Conservation (phyloP, 1,140 invertebrate genomes). For the Brachionus rotundiformis region DNA sequence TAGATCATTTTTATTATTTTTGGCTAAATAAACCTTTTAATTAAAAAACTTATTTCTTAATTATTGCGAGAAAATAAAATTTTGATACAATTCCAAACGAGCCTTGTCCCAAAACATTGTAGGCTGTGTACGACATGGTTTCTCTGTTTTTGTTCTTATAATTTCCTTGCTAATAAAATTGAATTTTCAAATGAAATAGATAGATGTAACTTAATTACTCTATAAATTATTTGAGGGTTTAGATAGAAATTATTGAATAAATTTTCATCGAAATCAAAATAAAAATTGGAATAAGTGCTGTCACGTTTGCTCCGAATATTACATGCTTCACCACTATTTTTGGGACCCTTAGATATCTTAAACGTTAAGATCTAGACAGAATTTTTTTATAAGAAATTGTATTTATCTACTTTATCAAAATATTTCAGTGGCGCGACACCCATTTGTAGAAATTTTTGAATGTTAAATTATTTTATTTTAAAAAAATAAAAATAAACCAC, state of each 20-base stretch:
- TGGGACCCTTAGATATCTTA: not conserved
- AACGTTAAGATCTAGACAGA: not conserved
- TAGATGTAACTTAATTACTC: too few relatives aligned
- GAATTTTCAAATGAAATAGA: not conserved
- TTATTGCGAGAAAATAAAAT: not conserved
- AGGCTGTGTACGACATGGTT: not conserved
- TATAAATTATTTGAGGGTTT: not conserved
- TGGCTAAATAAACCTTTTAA: slow-evolving; percentile 51
- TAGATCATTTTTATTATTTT: slow-evolving; percentile 46
- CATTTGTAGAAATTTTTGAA: not conserved
- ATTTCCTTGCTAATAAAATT: slow-evolving; percentile 8
- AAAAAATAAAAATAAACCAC: slow-evolving; percentile 7
- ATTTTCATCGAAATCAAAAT: slow-evolving; percentile 26
- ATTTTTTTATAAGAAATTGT: not conserved
- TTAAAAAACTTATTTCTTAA: too few relatives aligned
- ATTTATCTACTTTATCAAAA: slow-evolving; percentile 27
- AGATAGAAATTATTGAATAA: slow-evolving; percentile 14
- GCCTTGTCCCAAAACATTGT: slow-evolving; percentile 29
- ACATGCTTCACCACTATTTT: not conserved
- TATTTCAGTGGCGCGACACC: slow-evolving; percentile 42
- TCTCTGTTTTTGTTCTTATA: slow-evolving; percentile 42
- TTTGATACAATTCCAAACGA: slow-evolving; percentile 41
- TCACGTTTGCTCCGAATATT: not conserved
- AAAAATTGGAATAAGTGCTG: slow-evolving; percentile 38
- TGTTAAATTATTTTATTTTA: not conserved